A percentile compares a stretch with the other conserved stretches of the same genome.
Evolutionary conservation across 2,113 vertebrate genomes (phyloP).

Genomic region (Callipepla squamata): DNA sequence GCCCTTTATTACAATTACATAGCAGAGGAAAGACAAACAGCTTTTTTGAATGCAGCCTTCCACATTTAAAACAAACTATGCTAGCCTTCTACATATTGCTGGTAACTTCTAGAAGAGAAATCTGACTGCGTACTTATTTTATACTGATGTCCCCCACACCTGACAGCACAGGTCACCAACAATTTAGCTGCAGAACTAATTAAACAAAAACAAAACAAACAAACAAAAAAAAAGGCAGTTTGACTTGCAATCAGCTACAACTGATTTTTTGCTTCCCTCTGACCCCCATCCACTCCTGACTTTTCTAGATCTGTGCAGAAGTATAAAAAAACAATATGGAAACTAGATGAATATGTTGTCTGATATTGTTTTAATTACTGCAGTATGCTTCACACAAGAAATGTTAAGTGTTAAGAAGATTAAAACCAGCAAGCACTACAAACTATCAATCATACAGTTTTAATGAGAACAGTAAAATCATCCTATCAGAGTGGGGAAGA

Average conservation of each 20-base stretch:
- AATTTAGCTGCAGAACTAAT: neutral
- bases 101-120: neutral
- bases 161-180: neutral
- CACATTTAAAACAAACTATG: neutral
- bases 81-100: neutral
- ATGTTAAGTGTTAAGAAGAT: neutral
- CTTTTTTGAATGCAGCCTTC: neutral
- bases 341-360: neutral
- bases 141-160: fast-evolving
- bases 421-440: neutral
- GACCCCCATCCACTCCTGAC: neutral
- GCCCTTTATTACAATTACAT: neutral
- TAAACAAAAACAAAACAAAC: neutral
- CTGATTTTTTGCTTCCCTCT: too few relatives aligned
- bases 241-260: neutral
- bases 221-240: neutral
- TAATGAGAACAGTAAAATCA: neutral
- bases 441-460: neutral
- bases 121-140: neutral
- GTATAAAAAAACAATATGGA: neutral
- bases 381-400: neutral
- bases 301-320: neutral
- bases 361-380: neutral
- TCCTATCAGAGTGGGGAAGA: neutral
- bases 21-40: neutral